Conservation (phyloP, 2,113 vertebrate genomes). For the Ochotona princeps region DNA sequence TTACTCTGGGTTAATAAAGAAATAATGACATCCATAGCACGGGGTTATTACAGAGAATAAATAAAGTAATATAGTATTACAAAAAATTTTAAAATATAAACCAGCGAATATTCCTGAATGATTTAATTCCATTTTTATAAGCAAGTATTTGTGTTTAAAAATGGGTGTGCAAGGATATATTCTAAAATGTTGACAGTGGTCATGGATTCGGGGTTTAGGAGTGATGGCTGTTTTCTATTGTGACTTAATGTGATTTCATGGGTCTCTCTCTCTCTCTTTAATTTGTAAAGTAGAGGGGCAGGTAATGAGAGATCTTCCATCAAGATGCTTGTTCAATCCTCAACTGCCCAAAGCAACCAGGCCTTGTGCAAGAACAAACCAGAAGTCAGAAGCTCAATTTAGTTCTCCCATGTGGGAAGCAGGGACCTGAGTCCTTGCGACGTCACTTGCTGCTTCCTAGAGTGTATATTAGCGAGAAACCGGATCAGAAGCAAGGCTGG, state of each 20-base stretch:
- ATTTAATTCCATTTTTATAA: neutral
- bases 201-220: neutral
- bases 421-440: too few relatives aligned
- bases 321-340: too few relatives aligned
- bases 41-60: neutral
- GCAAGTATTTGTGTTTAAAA: neutral
- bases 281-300: too few relatives aligned
- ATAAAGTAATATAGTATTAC: neutral
- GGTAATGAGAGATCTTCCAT: too few relatives aligned
- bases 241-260: neutral
- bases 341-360: too few relatives aligned
- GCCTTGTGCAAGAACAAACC: too few relatives aligned
- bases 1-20: neutral
- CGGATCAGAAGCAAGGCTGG: too few relatives aligned
- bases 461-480: too few relatives aligned
- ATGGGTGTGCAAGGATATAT: neutral
- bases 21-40: neutral
- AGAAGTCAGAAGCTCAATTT: too few relatives aligned
- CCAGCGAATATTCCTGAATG: neutral
- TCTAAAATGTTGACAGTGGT: neutral
- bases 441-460: too few relatives aligned
- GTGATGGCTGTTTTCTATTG: conserved; percentile 12
- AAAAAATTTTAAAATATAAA: neutral
- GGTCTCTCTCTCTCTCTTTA: neutral
- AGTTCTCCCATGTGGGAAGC: too few relatives aligned